These are phyloP conservation scores for Elachura formosa DNA, from an alignment of 2,113 vertebrate species.

Conservation along the genomic window DNA sequence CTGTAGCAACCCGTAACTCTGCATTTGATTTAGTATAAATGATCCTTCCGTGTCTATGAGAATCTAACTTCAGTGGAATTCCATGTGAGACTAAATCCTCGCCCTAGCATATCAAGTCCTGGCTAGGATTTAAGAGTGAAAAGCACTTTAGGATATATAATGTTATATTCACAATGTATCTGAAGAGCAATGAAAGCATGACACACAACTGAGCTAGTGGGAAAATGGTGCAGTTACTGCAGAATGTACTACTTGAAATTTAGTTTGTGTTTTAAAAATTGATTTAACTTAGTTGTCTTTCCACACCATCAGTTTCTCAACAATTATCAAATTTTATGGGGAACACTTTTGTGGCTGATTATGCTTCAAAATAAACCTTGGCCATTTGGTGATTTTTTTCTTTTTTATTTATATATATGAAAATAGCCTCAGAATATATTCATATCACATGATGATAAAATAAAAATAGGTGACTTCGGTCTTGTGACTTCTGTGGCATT, in stretches of 20 bases:
- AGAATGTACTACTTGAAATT: not conserved
- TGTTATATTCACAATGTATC: not conserved
- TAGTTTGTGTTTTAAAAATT: not conserved
- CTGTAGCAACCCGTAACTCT: not conserved
- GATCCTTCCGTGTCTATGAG: not conserved
- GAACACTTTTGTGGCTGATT: not conserved
- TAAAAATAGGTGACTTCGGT: constrained; percentile 92
- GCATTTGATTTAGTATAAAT: not conserved
- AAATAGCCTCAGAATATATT: constrained; percentile 86
- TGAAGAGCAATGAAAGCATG: not conserved
- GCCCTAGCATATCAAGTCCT: not conserved
- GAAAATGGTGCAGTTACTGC: not conserved
- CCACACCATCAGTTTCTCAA: not conserved
- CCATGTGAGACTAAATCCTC: not conserved
- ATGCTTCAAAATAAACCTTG: not conserved
- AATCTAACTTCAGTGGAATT: not conserved
- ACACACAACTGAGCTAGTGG: not conserved
- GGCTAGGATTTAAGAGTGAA: not conserved
- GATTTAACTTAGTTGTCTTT: not conserved
- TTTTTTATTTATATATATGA: not conserved
- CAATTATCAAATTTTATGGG: not conserved
- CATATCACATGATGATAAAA: constrained; percentile 61
- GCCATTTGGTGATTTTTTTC: not conserved
- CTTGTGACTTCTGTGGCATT: constrained; percentile 71
- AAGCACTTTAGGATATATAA: not conserved